Base-by-base conservation (phyloP, 2,888 invertebrate species). In the Pachycephus smyrnensis region DNA sequence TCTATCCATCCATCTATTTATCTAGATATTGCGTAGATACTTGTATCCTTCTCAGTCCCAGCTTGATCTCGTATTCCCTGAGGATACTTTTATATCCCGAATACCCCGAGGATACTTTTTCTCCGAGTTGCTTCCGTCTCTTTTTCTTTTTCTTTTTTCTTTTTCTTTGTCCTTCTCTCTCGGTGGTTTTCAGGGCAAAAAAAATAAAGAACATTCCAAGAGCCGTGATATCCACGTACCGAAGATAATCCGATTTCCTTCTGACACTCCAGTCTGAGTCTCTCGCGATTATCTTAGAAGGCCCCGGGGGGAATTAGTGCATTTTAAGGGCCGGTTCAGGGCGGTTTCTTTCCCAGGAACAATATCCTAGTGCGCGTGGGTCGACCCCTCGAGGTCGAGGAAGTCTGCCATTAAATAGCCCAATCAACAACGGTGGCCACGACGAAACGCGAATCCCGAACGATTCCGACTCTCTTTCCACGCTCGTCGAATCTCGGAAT, bases 371-470 rank as follows among this genome's bases (percentile, higher is more conserved):
- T 15, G 71, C 80, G 84, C 83, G 85, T 86, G 85, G 85, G 84
- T 75, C 78, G 85, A 83, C 82, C 84, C 82, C 81, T 78, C 80
- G 80, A 76, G 74, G 83, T 80, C 81, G 81, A 86, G 85, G 86
- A 86, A 86, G 84, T 85, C 80, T 80, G 80, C 81, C 81, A 84
- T 85, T 84, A 85, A 82, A 83, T 77, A 76, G 77, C 74, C 76
- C 77, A 81, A 79, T 81, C 77, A 80, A 77, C 77, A 80, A 77
- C 79, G 71, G 12, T 71, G 71, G 32, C 31, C 71, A 30, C 31
- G n/a, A 15, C 31, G 32, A 71, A 71, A 31, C 71, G 71, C 71
- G 71, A 71, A 32, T n/a, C 31, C 15, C 71, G 11, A 71, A 71
- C 71, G 71, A 15, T n/a, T 55, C 23, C 2, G 40, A 55, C 23